Conservation (phyloP, 2,797 vertebrate species). For the Liparis tanakae region DNA sequence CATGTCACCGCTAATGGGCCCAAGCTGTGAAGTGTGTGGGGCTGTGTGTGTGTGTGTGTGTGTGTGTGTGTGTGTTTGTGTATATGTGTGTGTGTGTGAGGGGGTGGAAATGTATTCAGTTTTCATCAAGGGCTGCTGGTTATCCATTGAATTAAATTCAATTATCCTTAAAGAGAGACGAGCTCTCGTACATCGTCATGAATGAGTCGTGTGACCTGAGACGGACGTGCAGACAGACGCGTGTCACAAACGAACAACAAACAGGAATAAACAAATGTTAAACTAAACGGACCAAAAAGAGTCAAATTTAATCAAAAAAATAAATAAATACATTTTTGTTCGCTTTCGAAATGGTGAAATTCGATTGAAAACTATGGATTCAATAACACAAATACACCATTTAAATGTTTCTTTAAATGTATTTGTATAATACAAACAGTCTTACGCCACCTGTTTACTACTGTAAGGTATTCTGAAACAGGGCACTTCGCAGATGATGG, state of each 20-base stretch:
- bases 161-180: slow-evolving; percentile 3
- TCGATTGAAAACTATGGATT: background rate
- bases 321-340: background rate
- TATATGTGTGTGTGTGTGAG: slow-evolving; percentile 14
- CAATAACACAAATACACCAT: background rate
- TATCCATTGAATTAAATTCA: slow-evolving; percentile 23
- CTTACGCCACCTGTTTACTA: background rate
- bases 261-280: background rate
- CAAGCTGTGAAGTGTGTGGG: slow-evolving; percentile 69
- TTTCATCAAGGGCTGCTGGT: slow-evolving; percentile 19
- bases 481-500: too few relatives aligned
- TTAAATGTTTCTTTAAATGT: background rate
- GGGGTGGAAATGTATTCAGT: slow-evolving; percentile 23
- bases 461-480: too few relatives aligned
- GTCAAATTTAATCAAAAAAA: accelerated
- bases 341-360: background rate
- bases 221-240: background rate
- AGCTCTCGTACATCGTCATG: background rate
- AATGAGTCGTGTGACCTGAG: background rate
- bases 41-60: slow-evolving; percentile 27
- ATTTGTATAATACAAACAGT: background rate
- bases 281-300: background rate
- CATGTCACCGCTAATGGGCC: slow-evolving; percentile 85
- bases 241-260: background rate
- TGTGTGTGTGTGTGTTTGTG: slow-evolving; percentile 12